Evolutionary conservation across 2,797 vertebrate species (phyloP).

Genomic region (Enteromius viviparus): DNA sequence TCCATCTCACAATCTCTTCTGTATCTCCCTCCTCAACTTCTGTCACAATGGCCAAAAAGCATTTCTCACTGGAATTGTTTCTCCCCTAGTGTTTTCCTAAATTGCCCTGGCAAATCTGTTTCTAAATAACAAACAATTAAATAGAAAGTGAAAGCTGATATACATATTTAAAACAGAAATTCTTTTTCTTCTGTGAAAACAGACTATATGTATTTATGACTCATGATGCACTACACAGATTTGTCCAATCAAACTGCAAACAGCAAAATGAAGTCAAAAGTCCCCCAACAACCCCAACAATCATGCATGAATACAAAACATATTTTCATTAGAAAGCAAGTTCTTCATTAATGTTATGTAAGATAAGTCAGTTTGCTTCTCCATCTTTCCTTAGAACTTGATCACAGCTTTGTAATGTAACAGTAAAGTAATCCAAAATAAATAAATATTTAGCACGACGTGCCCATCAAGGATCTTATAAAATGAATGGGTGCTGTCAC

Average conservation of each 20-base stretch:
- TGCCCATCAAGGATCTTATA: background rate
- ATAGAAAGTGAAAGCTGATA: conserved; percentile 4
- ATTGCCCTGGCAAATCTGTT: background rate
- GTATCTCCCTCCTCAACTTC: background rate
- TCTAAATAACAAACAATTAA: background rate
- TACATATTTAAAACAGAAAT: background rate
- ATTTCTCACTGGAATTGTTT: conserved; percentile 10
- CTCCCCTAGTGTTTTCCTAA: background rate
- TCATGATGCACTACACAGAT: background rate
- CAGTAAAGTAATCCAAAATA: background rate
- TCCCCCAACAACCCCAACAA: background rate
- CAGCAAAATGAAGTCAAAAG: background rate
- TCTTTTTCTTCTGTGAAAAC: background rate
- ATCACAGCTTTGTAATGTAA: background rate
- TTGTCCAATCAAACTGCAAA: background rate
- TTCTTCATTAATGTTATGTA: background rate
- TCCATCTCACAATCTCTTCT: background rate
- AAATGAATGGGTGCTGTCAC: background rate
- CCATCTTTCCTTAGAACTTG: background rate
- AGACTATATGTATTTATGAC: background rate
- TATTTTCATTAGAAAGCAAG: background rate
- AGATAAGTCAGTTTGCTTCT: background rate
- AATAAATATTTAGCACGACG: background rate
- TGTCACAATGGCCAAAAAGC: background rate
- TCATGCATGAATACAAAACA: too few relatives aligned